Evolutionary conservation across 2,797 vertebrate species (phyloP).

Genomic region (Rallus crepitans): DNA sequence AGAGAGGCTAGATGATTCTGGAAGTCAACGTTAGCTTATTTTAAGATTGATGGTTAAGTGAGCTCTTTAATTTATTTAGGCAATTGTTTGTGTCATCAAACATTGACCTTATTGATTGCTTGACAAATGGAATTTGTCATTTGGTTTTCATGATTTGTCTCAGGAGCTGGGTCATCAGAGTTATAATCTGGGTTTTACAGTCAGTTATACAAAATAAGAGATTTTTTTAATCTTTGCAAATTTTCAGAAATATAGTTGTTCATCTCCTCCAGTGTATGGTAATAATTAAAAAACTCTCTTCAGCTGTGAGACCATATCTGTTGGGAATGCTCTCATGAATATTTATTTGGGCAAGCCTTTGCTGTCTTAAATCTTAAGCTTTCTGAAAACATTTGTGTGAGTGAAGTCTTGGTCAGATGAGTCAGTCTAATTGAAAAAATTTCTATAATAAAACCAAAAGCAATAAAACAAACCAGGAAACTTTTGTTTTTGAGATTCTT

Average conservation of each 20-base stretch:
- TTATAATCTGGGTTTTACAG: not conserved
- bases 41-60: slow-evolving; percentile 17
- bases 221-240: not conserved
- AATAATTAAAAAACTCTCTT: not conserved
- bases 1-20: not conserved
- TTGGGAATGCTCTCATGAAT: not conserved
- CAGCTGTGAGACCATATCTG: not conserved
- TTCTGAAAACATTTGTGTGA: not conserved
- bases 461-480: not conserved
- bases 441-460: not conserved
- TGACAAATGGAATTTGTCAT: slow-evolving; percentile 14
- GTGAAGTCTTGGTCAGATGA: not conserved
- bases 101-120: not conserved
- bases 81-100: slow-evolving; percentile 38
- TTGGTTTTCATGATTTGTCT: not conserved
- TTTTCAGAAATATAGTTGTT: not conserved
- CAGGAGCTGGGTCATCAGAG: not conserved
- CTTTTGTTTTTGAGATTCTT: not conserved
- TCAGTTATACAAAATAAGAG: not conserved
- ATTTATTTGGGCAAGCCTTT: not conserved
- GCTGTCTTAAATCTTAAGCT: not conserved
- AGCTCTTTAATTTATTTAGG: slow-evolving; percentile 30
- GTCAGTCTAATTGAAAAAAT: not conserved
- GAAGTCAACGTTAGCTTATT: not conserved
- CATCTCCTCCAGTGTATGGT: not conserved